Percentiles rank a stretch among this genome's conserved stretches.
Evolutionary conservation across 2,888 invertebrate species (phyloP).

Genomic region (Tachina fera): DNA sequence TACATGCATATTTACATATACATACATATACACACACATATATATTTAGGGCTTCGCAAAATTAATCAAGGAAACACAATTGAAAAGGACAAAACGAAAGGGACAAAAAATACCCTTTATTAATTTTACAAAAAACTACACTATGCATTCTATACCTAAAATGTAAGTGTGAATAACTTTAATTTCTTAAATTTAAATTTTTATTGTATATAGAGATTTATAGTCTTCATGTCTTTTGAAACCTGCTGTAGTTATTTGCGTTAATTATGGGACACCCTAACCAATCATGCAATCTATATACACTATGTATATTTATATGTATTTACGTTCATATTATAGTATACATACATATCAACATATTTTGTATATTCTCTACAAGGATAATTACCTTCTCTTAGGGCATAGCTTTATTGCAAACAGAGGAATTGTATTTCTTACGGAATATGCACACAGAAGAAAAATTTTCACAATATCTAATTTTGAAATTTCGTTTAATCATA

Average conservation of each 20-base stretch:
- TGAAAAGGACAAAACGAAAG: too few species aligned
- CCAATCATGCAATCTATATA: not conserved
- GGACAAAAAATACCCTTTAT: too few species aligned
- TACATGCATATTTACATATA: not conserved
- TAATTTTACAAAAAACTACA: too few species aligned
- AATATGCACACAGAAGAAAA: constrained; percentile 31
- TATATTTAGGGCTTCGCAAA: not conserved
- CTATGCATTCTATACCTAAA: too few species aligned
- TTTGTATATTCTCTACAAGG: constrained; percentile 52
- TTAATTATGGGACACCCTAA: not conserved
- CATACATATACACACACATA: not conserved
- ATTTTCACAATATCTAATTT: not conserved
- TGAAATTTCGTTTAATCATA: not conserved
- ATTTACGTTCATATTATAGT: too few species aligned
- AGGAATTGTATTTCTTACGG: constrained; percentile 14
- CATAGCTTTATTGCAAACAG: constrained; percentile 41
- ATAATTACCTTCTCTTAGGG: constrained; percentile 69
- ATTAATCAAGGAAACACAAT: not conserved
- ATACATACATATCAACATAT: not conserved
- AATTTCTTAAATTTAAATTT: too few species aligned
- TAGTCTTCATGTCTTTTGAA: too few species aligned
- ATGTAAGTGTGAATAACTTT: too few species aligned
- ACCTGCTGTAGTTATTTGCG: too few species aligned
- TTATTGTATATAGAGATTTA: too few species aligned
- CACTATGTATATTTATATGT: not conserved